Conservation (phyloP, 2,888 invertebrate species). For the Limnephilus marmoratus region DNA sequence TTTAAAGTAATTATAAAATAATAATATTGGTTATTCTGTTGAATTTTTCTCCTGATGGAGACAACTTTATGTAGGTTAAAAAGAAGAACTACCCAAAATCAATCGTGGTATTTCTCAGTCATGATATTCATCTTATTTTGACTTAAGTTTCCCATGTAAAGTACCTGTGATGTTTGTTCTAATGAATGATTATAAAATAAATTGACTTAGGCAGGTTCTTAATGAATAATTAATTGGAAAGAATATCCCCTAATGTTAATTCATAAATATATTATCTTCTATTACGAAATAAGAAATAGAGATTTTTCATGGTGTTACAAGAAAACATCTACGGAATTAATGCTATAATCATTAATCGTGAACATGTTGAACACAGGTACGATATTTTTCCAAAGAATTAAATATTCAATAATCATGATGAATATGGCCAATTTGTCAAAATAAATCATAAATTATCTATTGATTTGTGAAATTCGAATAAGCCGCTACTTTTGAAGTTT, state of each 20-base stretch:
- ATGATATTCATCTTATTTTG: no score
- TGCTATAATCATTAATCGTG: neutral
- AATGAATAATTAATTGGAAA: neutral
- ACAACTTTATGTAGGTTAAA: no score
- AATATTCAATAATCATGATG: neutral
- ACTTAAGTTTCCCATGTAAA: neutral
- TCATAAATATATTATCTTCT: neutral
- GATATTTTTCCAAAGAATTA: neutral
- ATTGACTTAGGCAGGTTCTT: no score
- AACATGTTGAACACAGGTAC: neutral
- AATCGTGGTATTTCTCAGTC: neutral
- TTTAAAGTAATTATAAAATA: no score
- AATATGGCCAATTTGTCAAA: conserved; percentile 9
- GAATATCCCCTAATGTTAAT: neutral
- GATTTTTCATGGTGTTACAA: neutral
- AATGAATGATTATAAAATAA: neutral
- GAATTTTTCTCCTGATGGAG: no score
- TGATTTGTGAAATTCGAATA: conserved; percentile 2
- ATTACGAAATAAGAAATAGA: neutral
- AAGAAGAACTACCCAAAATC: no score
- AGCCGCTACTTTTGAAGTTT: neutral
- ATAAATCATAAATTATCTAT: conserved; percentile 8
- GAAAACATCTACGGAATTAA: neutral
- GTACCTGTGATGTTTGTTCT: neutral
- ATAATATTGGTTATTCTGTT: no score